Percentiles rank a stretch among this genome's conserved stretches.
Conservation (phyloP, 2,113 vertebrate species). For the Etheostoma cragini region DNA sequence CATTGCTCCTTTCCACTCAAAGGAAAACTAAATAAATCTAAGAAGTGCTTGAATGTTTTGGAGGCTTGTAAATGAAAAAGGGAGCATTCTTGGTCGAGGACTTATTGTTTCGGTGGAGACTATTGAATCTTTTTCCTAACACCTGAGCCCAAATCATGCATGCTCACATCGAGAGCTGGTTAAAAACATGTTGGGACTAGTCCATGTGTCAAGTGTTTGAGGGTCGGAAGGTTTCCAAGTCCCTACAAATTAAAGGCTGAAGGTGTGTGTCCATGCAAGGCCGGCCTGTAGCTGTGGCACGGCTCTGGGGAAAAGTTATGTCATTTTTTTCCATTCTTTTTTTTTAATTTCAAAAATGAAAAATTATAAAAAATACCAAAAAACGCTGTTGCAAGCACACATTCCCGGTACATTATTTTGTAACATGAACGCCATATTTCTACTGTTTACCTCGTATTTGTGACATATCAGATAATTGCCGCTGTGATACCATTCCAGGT, state of each 20-base stretch:
- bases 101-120: neutral
- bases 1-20: constrained; percentile 32
- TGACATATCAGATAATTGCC: neutral
- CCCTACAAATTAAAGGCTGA: neutral
- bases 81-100: neutral
- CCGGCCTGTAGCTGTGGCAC: neutral
- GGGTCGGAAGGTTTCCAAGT: too few relatives aligned
- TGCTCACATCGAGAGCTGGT: neutral
- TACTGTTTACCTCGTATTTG: neutral
- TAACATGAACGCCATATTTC: neutral
- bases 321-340: too few relatives aligned
- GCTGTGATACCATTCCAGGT: neutral
- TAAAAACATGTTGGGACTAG: neutral
- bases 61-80: constrained; percentile 23
- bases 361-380: too few relatives aligned
- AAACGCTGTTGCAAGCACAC: neutral
- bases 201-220: neutral
- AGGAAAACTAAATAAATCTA: neutral
- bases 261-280: neutral
- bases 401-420: neutral
- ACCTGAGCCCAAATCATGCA: neutral
- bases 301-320: neutral
- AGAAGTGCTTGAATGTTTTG: constrained; percentile 6
- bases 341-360: too few relatives aligned
- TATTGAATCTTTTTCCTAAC: neutral